Conservation (phyloP, 1,140 invertebrate genomes). For the Anoplolepis gracilipes region DNA sequence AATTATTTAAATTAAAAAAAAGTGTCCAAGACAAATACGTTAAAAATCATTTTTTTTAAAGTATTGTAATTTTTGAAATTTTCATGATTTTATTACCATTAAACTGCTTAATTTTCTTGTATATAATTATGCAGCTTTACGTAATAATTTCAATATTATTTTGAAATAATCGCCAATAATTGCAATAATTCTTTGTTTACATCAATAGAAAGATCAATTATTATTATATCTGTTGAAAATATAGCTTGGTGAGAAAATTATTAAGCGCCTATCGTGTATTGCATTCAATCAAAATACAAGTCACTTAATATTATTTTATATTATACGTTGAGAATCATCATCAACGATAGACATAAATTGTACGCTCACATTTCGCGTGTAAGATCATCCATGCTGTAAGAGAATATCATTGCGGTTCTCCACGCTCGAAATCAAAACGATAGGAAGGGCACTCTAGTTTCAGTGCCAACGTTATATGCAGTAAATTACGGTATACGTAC, state of each 20-base stretch:
- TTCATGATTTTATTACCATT: not conserved
- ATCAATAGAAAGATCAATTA: conserved; percentile 2
- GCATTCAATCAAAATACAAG: conserved; percentile 23
- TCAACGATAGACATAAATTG: conserved; percentile 30
- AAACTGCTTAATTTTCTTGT: not conserved
- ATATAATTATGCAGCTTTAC: conserved; percentile 4
- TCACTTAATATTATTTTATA: conserved; percentile 33
- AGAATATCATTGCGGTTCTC: not conserved
- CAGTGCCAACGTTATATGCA: not conserved
- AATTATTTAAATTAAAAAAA: not conserved
- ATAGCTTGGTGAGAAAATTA: conserved; percentile 19
- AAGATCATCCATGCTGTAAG: not conserved
- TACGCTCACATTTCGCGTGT: not conserved
- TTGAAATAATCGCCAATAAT: not conserved
- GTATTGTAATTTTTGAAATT: not conserved
- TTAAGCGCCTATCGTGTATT: not conserved
- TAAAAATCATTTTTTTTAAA: not conserved
- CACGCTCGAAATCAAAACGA: not conserved
- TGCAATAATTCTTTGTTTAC: not conserved
- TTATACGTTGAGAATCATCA: conserved; percentile 18
- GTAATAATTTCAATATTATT: conserved; percentile 25
- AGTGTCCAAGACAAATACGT: not conserved
- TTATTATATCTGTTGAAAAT: conserved; percentile 22
- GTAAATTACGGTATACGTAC: conserved; percentile 17
- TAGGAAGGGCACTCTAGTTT: not conserved